phyloP scores from a whole-genome alignment of 2,797 vertebrate genomes.

The Bucorvus abyssinicus region DNA sequence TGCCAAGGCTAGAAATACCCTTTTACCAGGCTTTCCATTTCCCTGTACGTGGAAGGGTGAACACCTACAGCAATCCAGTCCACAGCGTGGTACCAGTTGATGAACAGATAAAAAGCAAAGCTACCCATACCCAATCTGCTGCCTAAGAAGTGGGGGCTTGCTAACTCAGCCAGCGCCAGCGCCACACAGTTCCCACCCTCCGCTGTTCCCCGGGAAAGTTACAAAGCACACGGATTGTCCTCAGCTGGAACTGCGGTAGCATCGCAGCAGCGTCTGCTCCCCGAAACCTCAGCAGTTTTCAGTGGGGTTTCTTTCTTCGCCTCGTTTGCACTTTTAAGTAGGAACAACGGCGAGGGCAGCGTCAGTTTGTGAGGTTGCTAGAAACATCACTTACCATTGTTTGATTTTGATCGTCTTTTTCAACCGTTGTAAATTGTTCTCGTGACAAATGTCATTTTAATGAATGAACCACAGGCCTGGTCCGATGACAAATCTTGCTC shows the following conservation, averaged over 20 bases:
- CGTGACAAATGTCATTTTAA: background rate
- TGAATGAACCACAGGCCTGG: background rate
- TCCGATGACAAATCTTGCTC: background rate
- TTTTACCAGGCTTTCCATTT: background rate
- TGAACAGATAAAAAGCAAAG: background rate
- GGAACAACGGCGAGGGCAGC: background rate
- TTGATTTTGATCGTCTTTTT: background rate
- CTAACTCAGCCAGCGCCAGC: rapidly evolving
- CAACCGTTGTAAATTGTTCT: background rate
- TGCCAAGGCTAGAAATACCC: background rate
- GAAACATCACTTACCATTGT: background rate
- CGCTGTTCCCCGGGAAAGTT: background rate
- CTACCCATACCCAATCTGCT: background rate
- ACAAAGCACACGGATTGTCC: background rate
- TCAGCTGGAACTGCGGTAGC: background rate
- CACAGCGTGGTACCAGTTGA: background rate
- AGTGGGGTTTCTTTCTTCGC: background rate
- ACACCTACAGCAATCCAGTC: background rate
- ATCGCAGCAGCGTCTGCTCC: background rate
- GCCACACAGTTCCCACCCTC: rapidly evolving
- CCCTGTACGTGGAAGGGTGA: background rate
- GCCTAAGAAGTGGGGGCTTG: background rate
- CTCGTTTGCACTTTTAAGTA: background rate
- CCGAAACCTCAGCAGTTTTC: background rate
- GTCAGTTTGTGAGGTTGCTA: background rate